phyloP scores from a whole-genome alignment of 2,888 invertebrate genomes.

The Synergus itoensis region DNA sequence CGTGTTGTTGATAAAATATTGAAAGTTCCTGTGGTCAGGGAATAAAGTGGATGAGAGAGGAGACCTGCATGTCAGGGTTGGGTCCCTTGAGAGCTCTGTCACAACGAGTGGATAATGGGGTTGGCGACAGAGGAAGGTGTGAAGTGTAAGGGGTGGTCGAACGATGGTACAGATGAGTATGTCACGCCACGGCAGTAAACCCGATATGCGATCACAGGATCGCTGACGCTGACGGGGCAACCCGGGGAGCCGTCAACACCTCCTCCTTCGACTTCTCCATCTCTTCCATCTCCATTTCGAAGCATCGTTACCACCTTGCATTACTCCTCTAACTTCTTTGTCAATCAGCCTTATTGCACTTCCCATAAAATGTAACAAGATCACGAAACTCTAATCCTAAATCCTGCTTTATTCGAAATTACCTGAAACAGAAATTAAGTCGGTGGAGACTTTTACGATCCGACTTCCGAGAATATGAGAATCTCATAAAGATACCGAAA shows the following conservation, averaged over 20 bases:
- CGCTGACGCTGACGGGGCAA: constrained; percentile 75
- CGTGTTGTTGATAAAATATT: constrained; percentile 40
- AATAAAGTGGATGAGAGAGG: constrained; percentile 50
- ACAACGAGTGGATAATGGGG: constrained; percentile 76
- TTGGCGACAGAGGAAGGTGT: constrained; percentile 67
- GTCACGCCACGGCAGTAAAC: constrained; percentile 77
- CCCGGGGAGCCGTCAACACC: constrained; percentile 77
- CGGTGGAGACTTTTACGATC: background rate
- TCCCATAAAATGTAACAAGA: constrained; percentile 36
- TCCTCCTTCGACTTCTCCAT: constrained; percentile 64
- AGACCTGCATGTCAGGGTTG: constrained; percentile 45
- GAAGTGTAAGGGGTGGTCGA: constrained; percentile 63
- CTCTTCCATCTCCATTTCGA: constrained; percentile 59
- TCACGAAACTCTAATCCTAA: constrained; percentile 11
- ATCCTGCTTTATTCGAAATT: background rate
- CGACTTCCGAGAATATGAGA: constrained; percentile 33
- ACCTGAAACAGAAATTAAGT: background rate
- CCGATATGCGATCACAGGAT: constrained; percentile 73
- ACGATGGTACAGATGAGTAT: constrained; percentile 72
- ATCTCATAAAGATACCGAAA: background rate
- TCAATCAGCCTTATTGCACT: constrained; percentile 38
- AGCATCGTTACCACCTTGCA: constrained; percentile 49
- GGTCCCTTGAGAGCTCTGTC: constrained; percentile 76
- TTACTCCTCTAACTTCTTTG: constrained; percentile 48
- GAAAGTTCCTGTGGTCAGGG: constrained; percentile 54